Evolutionary conservation across 2,113 vertebrate genomes (phyloP), one percentile per base, ranked within the genome.

Genomic region (Ranitomeya variabilis): DNA sequence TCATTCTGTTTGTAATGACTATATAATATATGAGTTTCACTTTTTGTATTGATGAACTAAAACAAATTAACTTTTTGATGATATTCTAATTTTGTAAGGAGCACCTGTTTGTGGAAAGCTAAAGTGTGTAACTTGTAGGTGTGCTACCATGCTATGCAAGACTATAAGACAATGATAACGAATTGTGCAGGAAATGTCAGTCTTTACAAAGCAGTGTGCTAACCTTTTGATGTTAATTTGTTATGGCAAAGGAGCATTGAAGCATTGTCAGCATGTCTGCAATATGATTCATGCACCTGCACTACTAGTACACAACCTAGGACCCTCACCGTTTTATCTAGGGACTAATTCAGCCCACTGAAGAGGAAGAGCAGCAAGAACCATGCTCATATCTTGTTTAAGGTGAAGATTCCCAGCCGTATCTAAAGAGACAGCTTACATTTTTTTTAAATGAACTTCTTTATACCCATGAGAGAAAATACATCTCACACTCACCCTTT

Each of bases 161-260:
- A 21, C 10, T 82, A 82, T 19, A 37, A 21, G 52, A 55, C 67
- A 66, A 67, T 71, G n/a, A 55, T 84, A 69, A 71, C 18, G 10
- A 26, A 84, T 60, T 15, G 26, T 19, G 76, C 45, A 74, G 37
- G 14, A 85, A 31, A 26, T 55, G 31, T 37, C 71, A 11, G 69
- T 85, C 52, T 76, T 85, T 74, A 37, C 54, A n/a, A 57, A 45
- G 23, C 18, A 18, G 55, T 77, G 90, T 79, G 9, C 77, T 74
- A 92, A 89, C 6, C 57, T 90, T 64, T 74, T 60, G 83, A 91
- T 89, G 91, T 86, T 86, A 83, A 93, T 52, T 77, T 91, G 78
- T 67, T 92, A 60, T 60, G 13, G 15, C 64, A 90, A 90, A 79
- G 60, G 21, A 90, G 89, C 69, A 92, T 23, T 74, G 11, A 89